Base-by-base conservation (phyloP, 2,797 vertebrate genomes). In the Aulostomus chinensis region DNA sequence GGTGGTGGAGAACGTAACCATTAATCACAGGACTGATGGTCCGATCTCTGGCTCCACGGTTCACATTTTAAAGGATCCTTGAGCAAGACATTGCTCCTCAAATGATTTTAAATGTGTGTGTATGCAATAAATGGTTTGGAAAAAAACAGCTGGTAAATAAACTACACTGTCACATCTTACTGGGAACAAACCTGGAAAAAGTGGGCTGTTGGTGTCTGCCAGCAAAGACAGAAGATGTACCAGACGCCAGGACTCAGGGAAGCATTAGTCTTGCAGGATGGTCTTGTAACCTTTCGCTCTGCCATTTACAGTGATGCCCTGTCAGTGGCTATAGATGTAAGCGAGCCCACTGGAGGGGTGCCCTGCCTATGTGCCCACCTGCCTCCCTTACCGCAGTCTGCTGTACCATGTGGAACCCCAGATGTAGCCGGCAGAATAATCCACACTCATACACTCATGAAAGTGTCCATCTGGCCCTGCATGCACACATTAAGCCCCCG, bases 371-470 rank as follows among this genome's bases (percentile, higher is more conserved):
- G 70, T 82, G 78, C 84, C 79, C 54, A 78, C 78, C 84, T 84
- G 81, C 85, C 84, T 89, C 89, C 91, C 87, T 81, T 60, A 58
- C 90, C 74, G 71, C 91, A 88, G 91, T 92, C 92, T 92, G 93
- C 89, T 79, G 81, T 88, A 85, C 91, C 92, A 93, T 94, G 93
- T 95, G 94, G 94, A 95, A 92, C 90, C 93, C 93, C 94, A 96
- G 95, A 95, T 95, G 95, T 93, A 94, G 93, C 89, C 91, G 88
- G 92, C 92, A 88, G 91, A 94, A 94, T 95, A 96, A 96, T 95
- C 94, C 94, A 92, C 62, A 82, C 91, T 94, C 88, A 89, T 78
- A 90, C 88, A 90, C 90, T 94, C 91, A 92, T 92, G 89, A 92
- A 92, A 93, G 91, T 94, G 91, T 94, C 94, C 95, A 96, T 95